A percentile compares a stretch with the other conserved stretches of the same genome.
phyloP scores from a whole-genome alignment of 92 coral and sea anemone species.

The Zoanthus sansibaricus region DNA sequence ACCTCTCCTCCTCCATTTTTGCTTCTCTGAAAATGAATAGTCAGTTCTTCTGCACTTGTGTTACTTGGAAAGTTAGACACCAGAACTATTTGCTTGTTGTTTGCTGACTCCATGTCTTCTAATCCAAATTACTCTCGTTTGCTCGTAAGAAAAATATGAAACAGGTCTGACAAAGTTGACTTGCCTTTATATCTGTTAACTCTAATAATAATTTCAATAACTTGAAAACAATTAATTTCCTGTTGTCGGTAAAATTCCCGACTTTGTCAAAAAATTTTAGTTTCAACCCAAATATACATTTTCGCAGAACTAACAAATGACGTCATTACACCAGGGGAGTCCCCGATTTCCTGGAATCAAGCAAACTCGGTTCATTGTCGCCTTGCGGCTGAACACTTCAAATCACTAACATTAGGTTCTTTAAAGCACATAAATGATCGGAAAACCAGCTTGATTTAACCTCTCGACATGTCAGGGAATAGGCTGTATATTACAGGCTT shows the following conservation, averaged over 20 bases:
- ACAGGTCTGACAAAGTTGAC: not conserved
- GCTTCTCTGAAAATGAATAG: conserved; percentile 27
- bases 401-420: not conserved
- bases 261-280: not conserved
- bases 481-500: conserved; percentile 21
- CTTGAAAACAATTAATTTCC: conserved; percentile 19
- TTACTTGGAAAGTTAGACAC: conserved; percentile 15
- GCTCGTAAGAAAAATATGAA: not conserved
- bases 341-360: conserved; percentile 37
- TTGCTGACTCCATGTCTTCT: not conserved
- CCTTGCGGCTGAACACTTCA: not conserved
- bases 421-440: not conserved
- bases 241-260: conserved; percentile 32
- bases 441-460: not conserved
- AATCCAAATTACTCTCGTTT: not conserved
- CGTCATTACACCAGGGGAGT: conserved; percentile 37
- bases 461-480: not conserved
- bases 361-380: not conserved
- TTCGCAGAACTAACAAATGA: not conserved
- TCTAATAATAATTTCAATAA: not conserved
- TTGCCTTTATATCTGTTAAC: not conserved
- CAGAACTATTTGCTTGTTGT: not conserved
- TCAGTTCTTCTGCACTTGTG: not conserved
- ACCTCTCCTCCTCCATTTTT: conserved; percentile 42
- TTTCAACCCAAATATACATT: not conserved